Percentiles rank a stretch among this genome's conserved stretches.
Evolutionary conservation across 2,113 vertebrate species (phyloP).

Genomic region (cattle (Bos taurus)): DNA sequence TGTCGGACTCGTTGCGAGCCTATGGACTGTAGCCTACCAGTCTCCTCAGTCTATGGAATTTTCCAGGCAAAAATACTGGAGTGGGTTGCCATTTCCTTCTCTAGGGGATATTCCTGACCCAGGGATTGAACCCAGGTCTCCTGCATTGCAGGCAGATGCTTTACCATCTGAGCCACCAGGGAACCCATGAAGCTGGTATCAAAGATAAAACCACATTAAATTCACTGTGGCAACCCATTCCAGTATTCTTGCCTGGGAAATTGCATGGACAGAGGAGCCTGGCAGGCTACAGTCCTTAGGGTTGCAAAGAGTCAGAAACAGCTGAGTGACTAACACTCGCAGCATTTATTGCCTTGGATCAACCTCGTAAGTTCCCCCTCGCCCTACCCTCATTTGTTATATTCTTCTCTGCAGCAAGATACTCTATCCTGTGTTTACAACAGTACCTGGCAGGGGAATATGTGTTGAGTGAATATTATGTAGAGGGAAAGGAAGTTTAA

Average conservation of each 20-base stretch:
- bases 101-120: too few species aligned
- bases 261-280: neutral
- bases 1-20: fast-evolving
- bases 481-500: neutral
- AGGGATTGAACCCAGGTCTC: too few species aligned
- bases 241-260: neutral
- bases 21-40: too few species aligned
- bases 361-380: neutral
- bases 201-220: neutral
- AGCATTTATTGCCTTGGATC: neutral
- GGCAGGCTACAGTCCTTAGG: neutral
- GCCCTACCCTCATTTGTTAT: neutral
- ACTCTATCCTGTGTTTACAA: neutral
- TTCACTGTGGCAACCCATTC: neutral
- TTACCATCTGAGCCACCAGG: too few species aligned
- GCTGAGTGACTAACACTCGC: neutral
- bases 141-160: too few species aligned
- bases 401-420: neutral
- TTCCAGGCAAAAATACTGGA: too few species aligned
- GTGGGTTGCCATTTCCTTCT: too few species aligned
- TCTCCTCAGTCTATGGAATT: too few species aligned
- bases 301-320: neutral
- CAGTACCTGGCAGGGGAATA: neutral
- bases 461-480: neutral
- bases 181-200: neutral